Evolutionary conservation across 2,113 vertebrate species (phyloP), one percentile per base, ranked within the genome.

Genomic region (Hyla sarda): DNA sequence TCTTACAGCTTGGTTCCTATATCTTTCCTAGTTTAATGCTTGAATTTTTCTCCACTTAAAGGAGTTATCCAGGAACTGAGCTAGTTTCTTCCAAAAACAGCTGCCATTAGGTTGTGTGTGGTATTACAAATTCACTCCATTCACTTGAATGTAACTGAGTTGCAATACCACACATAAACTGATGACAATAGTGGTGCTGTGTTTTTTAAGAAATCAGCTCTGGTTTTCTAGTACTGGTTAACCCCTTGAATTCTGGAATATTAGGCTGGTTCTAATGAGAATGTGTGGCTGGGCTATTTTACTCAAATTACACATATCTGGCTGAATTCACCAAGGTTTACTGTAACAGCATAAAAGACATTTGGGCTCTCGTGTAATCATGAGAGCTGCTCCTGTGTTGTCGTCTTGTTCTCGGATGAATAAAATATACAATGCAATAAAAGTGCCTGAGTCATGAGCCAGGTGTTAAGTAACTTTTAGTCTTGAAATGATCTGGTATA

Each of bases 391-490:
- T 80, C 23, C 32, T 4, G 32, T 16, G 7, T 60, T 60, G 54
- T n/a, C 30, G 21, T 16, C 32, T 60, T 41, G 37, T 37, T 56
- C 21, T 41, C 16, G 28, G 21, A 79, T 37, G 25, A 60, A n/a
- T 76, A 76, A 50, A 50, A 25, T 28, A 28, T 52, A 52, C n/a
- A 76, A 30, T 50, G n/a, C 16, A 76, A 76, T 76, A 76, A 48
- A 50, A 28, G 41, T 50, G 5, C 47, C 16, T 47, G 23, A 74
- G 41, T 48, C 72, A 45, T 74, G 48, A 32, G 45, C 74, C 28
- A 54, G 67, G 67, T 41, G 67, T 71, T 71, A 71, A 71, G 48
- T 77, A 77, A 21, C 48, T 77, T 52, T 52, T 48, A 47, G 16
- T 74, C 14, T 74, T 47, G 14, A 52, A 52, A 77, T 77, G 5